Conservation (phyloP, 1,140 invertebrate genomes). For the Oncopodura yosiiana region DNA sequence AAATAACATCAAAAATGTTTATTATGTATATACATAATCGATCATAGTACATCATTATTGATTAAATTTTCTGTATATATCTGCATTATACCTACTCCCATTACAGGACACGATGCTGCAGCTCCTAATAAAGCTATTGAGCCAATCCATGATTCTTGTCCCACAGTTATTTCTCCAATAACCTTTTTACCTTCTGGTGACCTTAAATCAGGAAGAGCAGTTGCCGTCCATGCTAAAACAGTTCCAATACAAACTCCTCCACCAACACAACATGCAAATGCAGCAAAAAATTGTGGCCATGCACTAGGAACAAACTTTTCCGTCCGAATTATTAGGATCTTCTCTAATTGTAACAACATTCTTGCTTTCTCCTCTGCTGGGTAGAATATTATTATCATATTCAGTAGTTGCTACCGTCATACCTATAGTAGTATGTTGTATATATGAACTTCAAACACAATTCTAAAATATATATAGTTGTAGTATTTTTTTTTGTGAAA, state of each 20-base stretch:
- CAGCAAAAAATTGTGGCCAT: slow-evolving; percentile 23
- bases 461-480: background rate
- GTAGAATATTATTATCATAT: background rate
- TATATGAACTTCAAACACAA: background rate
- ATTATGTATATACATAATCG: too few species aligned
- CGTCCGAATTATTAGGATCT: background rate
- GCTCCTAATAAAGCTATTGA: slow-evolving; percentile 22
- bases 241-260: slow-evolving; percentile 25
- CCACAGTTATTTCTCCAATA: slow-evolving; percentile 13
- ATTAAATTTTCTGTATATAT: too few species aligned
- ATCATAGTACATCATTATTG: too few species aligned
- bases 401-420: background rate
- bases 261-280: slow-evolving; percentile 24
- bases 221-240: slow-evolving; percentile 25
- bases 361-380: background rate
- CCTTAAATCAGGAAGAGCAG: slow-evolving; percentile 28
- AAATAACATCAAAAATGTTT: too few species aligned
- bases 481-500: background rate
- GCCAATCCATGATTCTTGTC: slow-evolving; percentile 27
- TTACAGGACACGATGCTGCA: slow-evolving; percentile 14
- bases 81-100: too few species aligned
- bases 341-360: background rate
- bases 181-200: slow-evolving; percentile 5
- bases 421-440: too few species aligned
- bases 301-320: background rate